phyloP scores from a whole-genome alignment of 2,797 vertebrate genomes.

The Xenops minutus region DNA sequence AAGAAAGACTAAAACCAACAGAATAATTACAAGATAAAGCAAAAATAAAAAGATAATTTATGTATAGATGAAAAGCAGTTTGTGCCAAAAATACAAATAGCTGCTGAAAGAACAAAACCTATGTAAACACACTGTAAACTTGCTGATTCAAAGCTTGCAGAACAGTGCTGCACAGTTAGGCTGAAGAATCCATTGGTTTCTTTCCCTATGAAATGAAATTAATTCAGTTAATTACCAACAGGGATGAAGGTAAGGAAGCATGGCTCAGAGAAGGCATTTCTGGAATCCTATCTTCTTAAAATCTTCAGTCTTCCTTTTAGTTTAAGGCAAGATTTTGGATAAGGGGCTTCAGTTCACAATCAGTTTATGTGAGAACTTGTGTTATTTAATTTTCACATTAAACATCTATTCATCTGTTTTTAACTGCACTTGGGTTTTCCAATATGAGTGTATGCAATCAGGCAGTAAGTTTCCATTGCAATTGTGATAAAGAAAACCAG shows the following conservation, averaged over 20 bases:
- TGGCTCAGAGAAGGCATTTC: not conserved
- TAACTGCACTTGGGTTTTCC: not conserved
- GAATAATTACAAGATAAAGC: not conserved
- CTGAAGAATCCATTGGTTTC: not conserved
- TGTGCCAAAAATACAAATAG: not conserved
- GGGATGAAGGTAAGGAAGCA: not conserved
- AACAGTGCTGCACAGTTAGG: not conserved
- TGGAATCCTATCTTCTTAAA: not conserved
- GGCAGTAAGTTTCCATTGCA: conserved; percentile 51
- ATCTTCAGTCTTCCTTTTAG: not conserved
- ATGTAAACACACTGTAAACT: not conserved
- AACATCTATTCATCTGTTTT: not conserved
- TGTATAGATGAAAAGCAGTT: not conserved
- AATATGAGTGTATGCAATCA: conserved; percentile 1
- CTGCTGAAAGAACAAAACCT: not conserved
- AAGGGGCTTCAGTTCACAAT: not conserved
- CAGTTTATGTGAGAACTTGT: not conserved
- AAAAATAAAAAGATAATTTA: not conserved
- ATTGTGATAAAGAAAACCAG: conserved; percentile 11
- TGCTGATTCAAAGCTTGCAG: not conserved
- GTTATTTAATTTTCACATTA: conserved; percentile 10
- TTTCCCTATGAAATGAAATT: not conserved
- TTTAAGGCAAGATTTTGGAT: not conserved
- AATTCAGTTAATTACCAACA: not conserved
- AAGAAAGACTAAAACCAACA: not conserved